Percentiles rank a stretch among this genome's conserved stretches.
These are phyloP conservation scores for Grammatotria lemairii DNA, from an alignment of 2,113 vertebrate species.

Conservation along the genomic window DNA sequence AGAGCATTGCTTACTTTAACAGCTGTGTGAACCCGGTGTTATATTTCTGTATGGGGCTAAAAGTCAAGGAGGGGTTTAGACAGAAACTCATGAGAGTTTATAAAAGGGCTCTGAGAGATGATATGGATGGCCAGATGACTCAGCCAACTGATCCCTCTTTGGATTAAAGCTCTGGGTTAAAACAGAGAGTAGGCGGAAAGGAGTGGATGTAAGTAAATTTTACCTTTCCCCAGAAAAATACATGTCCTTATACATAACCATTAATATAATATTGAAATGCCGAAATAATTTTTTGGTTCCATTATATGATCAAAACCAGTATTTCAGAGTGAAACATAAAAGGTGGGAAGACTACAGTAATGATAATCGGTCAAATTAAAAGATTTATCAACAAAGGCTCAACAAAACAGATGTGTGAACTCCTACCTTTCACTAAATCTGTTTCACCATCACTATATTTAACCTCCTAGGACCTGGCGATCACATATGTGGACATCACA, in stretches of 20 bases:
- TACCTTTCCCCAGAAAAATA: background rate
- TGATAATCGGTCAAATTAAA: background rate
- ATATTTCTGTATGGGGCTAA: slow-evolving; percentile 74
- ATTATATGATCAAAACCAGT: background rate
- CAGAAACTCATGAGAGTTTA: slow-evolving; percentile 50
- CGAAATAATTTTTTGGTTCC: fast-evolving
- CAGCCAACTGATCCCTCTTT: background rate
- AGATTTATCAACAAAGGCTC: background rate
- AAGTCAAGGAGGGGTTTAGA: slow-evolving; percentile 23
- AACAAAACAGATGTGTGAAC: background rate
- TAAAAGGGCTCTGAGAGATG: slow-evolving; percentile 52
- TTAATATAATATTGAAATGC: background rate
- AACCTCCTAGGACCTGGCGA: too few species aligned
- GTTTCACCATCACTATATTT: background rate
- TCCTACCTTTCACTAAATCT: fast-evolving
- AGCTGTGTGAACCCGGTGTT: slow-evolving; percentile 76
- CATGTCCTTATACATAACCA: background rate
- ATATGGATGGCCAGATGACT: background rate
- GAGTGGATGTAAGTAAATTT: background rate
- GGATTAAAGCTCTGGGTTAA: fast-evolving
- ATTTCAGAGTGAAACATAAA: background rate
- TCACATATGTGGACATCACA: too few species aligned
- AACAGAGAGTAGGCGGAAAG: background rate
- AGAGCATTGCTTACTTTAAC: slow-evolving; percentile 68
- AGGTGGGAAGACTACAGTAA: background rate